Percentiles rank a stretch among this genome's conserved stretches.
Conservation (phyloP, 2,888 invertebrate species). For the Ochropleura leucogaster region DNA sequence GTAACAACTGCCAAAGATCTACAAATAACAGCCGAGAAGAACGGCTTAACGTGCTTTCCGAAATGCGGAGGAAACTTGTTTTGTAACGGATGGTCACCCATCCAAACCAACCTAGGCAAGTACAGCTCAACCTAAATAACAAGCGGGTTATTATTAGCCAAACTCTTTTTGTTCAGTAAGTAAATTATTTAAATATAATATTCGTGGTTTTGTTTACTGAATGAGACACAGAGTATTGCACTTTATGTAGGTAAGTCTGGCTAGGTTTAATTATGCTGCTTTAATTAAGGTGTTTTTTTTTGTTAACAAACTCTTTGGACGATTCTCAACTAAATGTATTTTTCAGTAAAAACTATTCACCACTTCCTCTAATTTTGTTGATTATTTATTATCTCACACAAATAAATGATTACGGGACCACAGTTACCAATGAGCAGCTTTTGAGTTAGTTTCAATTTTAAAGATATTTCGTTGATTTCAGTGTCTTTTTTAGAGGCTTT, state of each 20-base stretch:
- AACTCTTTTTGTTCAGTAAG: too few species aligned
- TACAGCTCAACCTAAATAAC: too few species aligned
- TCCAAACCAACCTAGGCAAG: too few species aligned
- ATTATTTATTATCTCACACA: neutral
- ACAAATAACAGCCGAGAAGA: too few species aligned
- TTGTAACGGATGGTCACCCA: too few species aligned
- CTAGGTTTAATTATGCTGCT: neutral
- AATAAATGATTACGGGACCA: too few species aligned
- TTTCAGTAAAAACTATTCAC: neutral
- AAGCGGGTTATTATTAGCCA: too few species aligned
- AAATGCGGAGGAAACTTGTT: too few species aligned
- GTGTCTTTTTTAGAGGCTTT: neutral
- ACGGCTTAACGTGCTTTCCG: too few species aligned
- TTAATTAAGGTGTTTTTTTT: neutral
- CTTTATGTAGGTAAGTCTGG: neutral
- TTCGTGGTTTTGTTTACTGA: slow-evolving; percentile 3
- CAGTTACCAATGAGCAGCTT: neutral
- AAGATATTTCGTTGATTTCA: neutral
- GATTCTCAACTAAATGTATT: neutral
- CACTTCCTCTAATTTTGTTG: neutral
- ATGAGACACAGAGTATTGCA: neutral
- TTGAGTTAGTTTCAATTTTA: neutral
- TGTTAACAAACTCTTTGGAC: neutral
- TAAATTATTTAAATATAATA: slow-evolving; percentile 5
- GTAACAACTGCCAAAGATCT: too few species aligned